A percentile compares a stretch with the other conserved stretches of the same genome.
These are phyloP conservation scores for Aleiodes sp. DNA, from an alignment of 1,140 invertebrate genomes.

Conservation along the genomic window DNA sequence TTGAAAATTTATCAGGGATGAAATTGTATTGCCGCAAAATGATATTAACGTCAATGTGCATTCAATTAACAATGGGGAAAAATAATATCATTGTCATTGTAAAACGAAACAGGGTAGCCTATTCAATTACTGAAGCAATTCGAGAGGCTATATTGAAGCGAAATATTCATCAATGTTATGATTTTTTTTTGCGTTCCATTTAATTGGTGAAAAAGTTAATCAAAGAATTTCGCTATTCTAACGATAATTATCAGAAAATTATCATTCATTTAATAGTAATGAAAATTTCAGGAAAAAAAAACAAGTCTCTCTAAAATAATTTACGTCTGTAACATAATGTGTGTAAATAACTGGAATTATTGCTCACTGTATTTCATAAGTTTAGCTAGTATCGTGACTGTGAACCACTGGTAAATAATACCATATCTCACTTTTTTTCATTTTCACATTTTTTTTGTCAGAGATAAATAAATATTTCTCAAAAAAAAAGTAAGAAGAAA, in stretches of 20 bases:
- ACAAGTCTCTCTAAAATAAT: slow-evolving; percentile 38
- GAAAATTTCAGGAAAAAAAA: slow-evolving; percentile 10
- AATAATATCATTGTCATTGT: slow-evolving; percentile 52
- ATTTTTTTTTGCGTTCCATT: too few species aligned
- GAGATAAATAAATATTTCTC: too few species aligned
- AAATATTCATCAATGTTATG: not conserved
- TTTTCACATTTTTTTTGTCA: not conserved
- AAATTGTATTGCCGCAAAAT: not conserved
- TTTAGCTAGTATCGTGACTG: slow-evolving; percentile 64
- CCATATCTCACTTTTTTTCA: slow-evolving; percentile 35
- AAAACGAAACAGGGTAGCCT: slow-evolving; percentile 66
- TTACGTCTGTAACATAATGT: slow-evolving; percentile 63
- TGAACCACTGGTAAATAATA: slow-evolving; percentile 45
- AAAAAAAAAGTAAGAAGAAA: too few species aligned
- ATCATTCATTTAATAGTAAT: not conserved
- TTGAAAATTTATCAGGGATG: not conserved
- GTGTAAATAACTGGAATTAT: slow-evolving; percentile 66
- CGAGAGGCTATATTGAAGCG: slow-evolving; percentile 31
- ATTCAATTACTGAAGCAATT: slow-evolving; percentile 62
- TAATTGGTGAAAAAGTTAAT: not conserved
- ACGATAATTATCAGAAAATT: slow-evolving; percentile 15
- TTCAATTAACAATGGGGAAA: slow-evolving; percentile 30
- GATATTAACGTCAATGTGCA: too few species aligned
- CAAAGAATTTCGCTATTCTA: not conserved
- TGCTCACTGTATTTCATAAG: slow-evolving; percentile 64